Conservation (phyloP, 2,888 invertebrate genomes). For the Sepioteuthis lessoniana region DNA sequence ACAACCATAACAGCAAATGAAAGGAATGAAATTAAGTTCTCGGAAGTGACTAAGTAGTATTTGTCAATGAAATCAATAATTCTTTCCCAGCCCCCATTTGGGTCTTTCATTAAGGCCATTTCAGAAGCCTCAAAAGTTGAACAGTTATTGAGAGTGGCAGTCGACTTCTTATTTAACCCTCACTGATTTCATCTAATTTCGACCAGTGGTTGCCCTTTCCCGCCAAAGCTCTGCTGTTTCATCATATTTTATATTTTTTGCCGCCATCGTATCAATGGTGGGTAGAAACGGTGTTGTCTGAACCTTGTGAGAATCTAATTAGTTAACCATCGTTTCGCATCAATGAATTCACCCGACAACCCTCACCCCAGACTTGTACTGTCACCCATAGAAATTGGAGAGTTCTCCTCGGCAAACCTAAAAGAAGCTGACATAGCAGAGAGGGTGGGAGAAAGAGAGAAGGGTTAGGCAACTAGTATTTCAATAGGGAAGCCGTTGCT, state of each 20-base stretch:
- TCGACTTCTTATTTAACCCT: neutral
- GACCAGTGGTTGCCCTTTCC: too few relatives aligned
- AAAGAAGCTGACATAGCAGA: neutral
- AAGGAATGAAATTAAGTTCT: constrained; percentile 46
- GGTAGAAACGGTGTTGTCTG: too few relatives aligned
- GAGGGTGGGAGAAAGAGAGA: neutral
- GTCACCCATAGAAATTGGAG: neutral
- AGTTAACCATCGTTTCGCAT: neutral
- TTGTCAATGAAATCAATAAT: neutral
- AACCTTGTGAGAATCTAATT: neutral
- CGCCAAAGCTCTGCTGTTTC: too few relatives aligned
- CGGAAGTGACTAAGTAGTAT: neutral
- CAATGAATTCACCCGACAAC: neutral
- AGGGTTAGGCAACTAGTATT: neutral
- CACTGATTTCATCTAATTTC: neutral
- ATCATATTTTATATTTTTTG: neutral
- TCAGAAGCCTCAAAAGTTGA: neutral
- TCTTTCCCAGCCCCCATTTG: neutral
- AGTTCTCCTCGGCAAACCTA: neutral
- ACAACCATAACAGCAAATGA: neutral
- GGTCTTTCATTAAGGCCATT: neutral
- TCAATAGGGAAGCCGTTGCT: neutral
- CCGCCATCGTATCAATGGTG: neutral
- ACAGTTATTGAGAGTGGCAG: neutral
- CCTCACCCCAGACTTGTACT: neutral